Conservation (phyloP, 2,113 vertebrate species). For the Phodopus roborovskii region DNA sequence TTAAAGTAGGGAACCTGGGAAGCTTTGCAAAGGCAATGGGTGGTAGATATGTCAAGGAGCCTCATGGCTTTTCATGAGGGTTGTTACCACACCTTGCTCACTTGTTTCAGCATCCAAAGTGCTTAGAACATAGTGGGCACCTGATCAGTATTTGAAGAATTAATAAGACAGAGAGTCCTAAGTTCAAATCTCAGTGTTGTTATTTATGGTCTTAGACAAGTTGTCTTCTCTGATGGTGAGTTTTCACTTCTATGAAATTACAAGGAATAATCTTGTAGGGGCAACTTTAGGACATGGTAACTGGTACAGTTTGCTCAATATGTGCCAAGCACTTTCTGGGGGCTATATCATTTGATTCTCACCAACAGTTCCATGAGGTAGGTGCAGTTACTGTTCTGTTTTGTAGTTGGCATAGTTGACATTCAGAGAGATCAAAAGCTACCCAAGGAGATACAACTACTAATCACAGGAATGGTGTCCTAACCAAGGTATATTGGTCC, state of each 20-base stretch:
- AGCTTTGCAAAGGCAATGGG: neutral
- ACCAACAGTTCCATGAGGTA: accelerated
- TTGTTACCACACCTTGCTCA: neutral
- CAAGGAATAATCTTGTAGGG: neutral
- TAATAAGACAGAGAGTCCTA: neutral
- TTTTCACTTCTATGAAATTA: neutral
- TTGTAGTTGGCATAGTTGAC: neutral
- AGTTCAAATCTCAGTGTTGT: neutral
- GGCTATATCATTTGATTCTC: neutral
- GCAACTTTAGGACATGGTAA: neutral
- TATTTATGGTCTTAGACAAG: neutral
- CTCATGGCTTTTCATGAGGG: neutral
- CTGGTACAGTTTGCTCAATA: neutral
- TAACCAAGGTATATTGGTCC: neutral
- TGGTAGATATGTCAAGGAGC: neutral
- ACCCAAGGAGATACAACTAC: neutral
- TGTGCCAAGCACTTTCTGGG: neutral
- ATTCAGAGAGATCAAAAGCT: neutral
- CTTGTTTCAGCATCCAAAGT: neutral
- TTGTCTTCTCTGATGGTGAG: neutral
- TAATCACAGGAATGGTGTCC: neutral
- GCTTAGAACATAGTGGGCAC: neutral
- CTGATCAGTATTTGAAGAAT: neutral
- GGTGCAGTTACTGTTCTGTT: neutral
- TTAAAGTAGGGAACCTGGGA: neutral